Evolutionary conservation across 1,140 invertebrate genomes (phyloP), one percentile per base, ranked within the genome.

Genomic region (Leptinotarsa undecemlineata): DNA sequence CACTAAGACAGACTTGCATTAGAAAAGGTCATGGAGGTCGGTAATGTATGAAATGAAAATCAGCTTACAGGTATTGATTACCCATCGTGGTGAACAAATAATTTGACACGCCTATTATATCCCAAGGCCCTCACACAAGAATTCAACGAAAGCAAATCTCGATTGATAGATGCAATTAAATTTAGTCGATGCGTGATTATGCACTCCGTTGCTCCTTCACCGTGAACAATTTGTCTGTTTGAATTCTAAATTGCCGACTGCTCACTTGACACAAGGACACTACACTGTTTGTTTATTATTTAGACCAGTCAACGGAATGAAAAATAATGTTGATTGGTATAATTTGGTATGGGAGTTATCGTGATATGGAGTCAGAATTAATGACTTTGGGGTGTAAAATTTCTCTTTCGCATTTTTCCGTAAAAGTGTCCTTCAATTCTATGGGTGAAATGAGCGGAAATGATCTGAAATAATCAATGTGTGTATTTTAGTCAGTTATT

Each of bases 131-230:
- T 57, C 51, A n/a, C 51, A 64, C 63, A 64, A 20, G 67, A 68
- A 68, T 68, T 33, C 42, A 68, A 33, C 42, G 26, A 33, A 68
- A 68, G 67, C n/a, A 68, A 68, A 68, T 48, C 67, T 68, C 67
- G 42, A 68, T 68, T 68, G 67, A 68, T 68, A 42, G 67, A 42
- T 48, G 67, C 33, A 68, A 68, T 68, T 68, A 68, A 68, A 68
- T 68, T 68, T 68, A 20, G 15, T 68, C 67, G 67, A 48, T 68
- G 42, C 42, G 42, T 17, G 67, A 68, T 68, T 68, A 68, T 68
- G 26, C 67, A 68, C 67, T 48, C 15, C 42, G 67, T 42, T 68
- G 67, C 42, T 33, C 67, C 23, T 68, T 68, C 42, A 48, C 42
- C 42, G 67, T 42, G 67, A 68, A 68, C 42, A 48, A 68, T 68